These are phyloP conservation scores for Criorhina ranunculi DNA, from an alignment of 2,888 invertebrate species.

Conservation along the genomic window DNA sequence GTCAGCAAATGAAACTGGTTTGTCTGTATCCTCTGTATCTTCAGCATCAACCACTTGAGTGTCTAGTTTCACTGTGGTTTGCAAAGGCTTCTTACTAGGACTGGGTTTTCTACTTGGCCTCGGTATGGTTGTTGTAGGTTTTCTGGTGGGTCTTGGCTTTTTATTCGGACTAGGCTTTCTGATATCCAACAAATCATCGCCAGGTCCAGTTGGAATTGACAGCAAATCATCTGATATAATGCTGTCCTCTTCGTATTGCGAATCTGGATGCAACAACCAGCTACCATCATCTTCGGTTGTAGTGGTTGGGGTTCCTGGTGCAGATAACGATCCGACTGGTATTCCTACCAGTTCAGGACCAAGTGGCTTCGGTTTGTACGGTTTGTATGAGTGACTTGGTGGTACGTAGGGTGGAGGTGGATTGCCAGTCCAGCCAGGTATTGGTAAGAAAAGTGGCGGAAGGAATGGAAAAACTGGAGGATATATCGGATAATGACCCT, in stretches of 20 bases:
- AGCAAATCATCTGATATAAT: background rate
- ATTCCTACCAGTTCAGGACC: background rate
- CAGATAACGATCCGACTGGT: background rate
- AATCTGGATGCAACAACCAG: too few relatives aligned
- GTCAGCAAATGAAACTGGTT: background rate
- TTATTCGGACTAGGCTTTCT: conserved; percentile 15
- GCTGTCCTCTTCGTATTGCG: background rate
- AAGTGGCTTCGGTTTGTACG: background rate
- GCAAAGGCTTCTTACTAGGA: conserved; percentile 22
- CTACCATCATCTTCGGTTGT: background rate
- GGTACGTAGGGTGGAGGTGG: conserved; percentile 40
- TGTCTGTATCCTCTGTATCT: background rate
- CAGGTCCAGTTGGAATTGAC: background rate
- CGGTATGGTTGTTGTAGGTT: background rate
- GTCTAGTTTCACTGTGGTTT: background rate
- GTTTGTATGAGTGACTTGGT: background rate
- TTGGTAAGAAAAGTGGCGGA: conserved; percentile 28
- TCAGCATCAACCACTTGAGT: background rate
- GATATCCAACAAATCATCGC: background rate
- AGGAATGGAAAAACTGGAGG: background rate
- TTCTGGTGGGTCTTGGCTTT: conserved; percentile 5
- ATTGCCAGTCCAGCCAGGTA: conserved; percentile 47
- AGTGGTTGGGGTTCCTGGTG: conserved; percentile 13
- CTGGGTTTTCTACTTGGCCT: conserved; percentile 14
- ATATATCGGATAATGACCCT: background rate